Evolutionary conservation across 2,113 vertebrate species (phyloP).

Genomic region (Ammospiza nelsoni): DNA sequence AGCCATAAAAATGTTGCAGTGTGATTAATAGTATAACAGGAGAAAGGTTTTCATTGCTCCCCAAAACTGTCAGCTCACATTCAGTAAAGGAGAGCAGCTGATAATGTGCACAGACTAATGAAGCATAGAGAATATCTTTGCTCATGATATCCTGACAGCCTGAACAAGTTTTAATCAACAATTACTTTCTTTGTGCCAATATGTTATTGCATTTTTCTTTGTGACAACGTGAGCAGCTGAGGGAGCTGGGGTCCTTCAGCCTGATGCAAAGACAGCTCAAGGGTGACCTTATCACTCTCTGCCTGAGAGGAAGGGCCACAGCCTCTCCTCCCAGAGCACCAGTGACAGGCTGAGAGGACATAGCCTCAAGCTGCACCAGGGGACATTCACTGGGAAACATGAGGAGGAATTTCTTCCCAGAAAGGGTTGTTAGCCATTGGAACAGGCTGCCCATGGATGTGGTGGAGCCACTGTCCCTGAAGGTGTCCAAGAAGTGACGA

Average conservation of each 20-base stretch:
- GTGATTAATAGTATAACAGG: not conserved
- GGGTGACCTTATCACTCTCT: no score
- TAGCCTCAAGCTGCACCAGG: no score
- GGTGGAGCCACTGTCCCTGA: not conserved
- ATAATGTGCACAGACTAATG: not conserved
- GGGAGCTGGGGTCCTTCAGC: not conserved
- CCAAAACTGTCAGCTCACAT: not conserved
- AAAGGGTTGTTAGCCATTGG: not conserved
- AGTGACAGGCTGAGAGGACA: not conserved
- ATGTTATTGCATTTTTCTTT: not conserved
- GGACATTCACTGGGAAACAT: not conserved
- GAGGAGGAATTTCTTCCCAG: not conserved
- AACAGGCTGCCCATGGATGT: not conserved
- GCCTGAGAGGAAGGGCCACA: not conserved
- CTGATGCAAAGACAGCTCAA: not conserved
- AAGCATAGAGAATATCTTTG: not conserved
- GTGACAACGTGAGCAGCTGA: not conserved
- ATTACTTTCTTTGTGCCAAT: not conserved
- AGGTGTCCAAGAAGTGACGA: fast-evolving
- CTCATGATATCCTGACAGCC: not conserved
- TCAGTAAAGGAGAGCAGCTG: not conserved
- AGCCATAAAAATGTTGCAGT: not conserved
- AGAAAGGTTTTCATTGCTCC: not conserved
- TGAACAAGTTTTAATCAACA: not conserved
- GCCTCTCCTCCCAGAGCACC: not conserved